Evolutionary conservation across 2,888 invertebrate genomes (phyloP).

Genomic region (Melanargia galathea): DNA sequence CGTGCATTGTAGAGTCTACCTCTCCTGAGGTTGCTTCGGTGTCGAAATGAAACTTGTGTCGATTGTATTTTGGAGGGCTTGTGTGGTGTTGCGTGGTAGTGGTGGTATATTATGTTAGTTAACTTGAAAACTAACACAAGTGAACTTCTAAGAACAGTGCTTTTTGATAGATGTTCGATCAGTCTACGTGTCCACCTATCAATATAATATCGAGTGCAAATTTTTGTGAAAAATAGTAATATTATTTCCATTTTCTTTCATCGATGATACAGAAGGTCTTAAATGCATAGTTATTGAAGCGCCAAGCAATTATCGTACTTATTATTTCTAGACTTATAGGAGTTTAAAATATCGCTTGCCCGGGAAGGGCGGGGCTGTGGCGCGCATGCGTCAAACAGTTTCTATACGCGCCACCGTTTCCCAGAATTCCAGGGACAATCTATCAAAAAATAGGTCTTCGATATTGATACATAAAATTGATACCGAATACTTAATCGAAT

Average conservation of each 20-base stretch:
- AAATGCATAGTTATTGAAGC: slow-evolving; percentile 30
- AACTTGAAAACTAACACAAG: too few species aligned
- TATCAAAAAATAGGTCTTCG: slow-evolving; percentile 21
- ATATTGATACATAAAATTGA: neutral
- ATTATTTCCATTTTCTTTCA: neutral
- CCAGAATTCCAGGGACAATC: slow-evolving; percentile 60
- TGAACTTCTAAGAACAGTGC: too few species aligned
- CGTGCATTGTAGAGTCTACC: too few species aligned
- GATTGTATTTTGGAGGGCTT: too few species aligned
- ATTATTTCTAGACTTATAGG: slow-evolving; percentile 46
- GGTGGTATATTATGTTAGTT: too few species aligned
- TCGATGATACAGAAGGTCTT: neutral
- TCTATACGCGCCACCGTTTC: slow-evolving; percentile 44
- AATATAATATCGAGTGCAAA: too few species aligned
- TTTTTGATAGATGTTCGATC: too few species aligned
- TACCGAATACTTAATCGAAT: neutral
- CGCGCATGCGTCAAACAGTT: slow-evolving; percentile 60
- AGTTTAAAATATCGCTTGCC: slow-evolving; percentile 59
- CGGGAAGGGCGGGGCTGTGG: slow-evolving; percentile 72
- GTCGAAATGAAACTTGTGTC: too few species aligned
- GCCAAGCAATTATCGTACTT: slow-evolving; percentile 42
- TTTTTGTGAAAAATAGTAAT: too few species aligned
- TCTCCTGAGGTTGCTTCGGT: too few species aligned
- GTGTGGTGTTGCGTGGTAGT: too few species aligned
- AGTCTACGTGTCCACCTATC: too few species aligned